Percentiles rank a stretch among this genome's conserved stretches.
Conservation (phyloP, 2,113 vertebrate genomes). For the Crotalus viridis region DNA sequence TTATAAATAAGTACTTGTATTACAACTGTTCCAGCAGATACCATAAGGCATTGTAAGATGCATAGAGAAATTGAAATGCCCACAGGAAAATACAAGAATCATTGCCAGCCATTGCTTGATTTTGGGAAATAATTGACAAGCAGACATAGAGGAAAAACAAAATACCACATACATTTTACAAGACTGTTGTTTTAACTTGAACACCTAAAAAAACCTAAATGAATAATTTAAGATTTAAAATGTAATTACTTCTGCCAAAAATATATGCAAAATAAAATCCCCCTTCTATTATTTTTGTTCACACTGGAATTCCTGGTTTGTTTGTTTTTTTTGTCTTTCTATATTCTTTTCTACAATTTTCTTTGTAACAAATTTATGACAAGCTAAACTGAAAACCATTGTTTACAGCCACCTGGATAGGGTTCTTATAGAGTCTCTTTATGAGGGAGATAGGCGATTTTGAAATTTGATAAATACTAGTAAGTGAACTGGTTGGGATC, state of each 20-base stretch:
- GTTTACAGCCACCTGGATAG: background rate
- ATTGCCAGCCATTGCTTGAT: background rate
- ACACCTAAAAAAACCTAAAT: background rate
- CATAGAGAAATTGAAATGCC: background rate
- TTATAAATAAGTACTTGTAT: background rate
- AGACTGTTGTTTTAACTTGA: background rate
- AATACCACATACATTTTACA: background rate
- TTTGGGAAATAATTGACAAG: background rate
- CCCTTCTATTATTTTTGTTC: background rate
- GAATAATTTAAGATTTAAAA: background rate
- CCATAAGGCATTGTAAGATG: background rate
- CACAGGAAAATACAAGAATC: background rate
- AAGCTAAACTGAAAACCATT: background rate
- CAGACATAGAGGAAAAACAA: background rate
- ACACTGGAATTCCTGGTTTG: background rate
- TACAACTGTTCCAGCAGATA: background rate
- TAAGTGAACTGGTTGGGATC: background rate
- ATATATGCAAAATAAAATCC: background rate
- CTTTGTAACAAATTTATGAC: background rate
- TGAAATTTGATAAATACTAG: background rate
- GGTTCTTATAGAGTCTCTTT: background rate
- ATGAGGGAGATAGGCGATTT: background rate
- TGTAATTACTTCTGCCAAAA: background rate
- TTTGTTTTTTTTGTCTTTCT: background rate
- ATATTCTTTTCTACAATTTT: background rate